Evolutionary conservation across 2,888 invertebrate genomes (phyloP).

Genomic region (Globia sparganii): DNA sequence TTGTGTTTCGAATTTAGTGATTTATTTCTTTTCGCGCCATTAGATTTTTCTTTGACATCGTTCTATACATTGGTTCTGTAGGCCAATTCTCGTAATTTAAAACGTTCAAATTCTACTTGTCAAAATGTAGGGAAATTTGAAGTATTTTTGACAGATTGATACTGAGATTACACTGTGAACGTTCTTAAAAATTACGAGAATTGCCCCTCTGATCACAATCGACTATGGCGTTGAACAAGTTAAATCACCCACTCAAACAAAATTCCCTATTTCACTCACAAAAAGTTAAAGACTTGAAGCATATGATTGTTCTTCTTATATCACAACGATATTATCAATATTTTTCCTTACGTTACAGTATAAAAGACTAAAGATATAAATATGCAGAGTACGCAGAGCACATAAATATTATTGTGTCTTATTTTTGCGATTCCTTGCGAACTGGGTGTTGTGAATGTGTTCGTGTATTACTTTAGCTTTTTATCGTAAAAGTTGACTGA

Average conservation of each 20-base stretch:
- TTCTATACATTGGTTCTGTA: no score
- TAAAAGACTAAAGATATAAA: conserved; percentile 41
- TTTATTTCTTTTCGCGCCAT: no score
- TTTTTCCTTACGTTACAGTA: neutral
- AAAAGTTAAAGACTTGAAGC: neutral
- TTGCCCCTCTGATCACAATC: no score
- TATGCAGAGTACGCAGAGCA: conserved; percentile 43
- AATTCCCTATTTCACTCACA: neutral
- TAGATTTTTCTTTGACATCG: no score
- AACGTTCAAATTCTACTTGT: no score
- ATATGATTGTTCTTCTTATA: conserved; percentile 14
- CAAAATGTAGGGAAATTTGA: no score
- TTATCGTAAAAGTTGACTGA: conserved; percentile 1
- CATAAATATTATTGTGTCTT: conserved; percentile 36
- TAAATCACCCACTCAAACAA: neutral
- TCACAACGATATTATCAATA: conserved; percentile 5
- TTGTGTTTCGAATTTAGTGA: no score
- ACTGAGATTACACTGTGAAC: no score
- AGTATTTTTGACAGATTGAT: no score
- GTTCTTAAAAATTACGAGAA: no score
- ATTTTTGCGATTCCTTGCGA: conserved; percentile 41
- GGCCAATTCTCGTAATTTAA: no score
- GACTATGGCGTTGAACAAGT: no score
- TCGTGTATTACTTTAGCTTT: conserved; percentile 34
- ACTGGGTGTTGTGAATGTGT: conserved; percentile 26